Conservation (phyloP, 2,888 invertebrate species). For the Desoria tigrina region DNA sequence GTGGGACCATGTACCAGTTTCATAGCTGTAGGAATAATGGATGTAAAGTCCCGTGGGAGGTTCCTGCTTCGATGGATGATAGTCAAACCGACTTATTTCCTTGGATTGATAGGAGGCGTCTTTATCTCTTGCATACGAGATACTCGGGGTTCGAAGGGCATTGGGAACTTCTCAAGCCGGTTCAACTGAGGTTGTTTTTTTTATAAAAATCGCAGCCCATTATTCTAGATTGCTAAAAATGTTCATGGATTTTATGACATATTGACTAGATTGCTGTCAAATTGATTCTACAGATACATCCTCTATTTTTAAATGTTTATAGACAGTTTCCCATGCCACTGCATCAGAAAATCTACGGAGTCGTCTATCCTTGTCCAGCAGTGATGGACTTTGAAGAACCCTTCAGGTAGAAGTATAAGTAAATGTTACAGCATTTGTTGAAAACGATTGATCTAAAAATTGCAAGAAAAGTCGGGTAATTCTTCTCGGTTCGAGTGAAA, state of each 20-base stretch:
- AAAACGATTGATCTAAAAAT: too few relatives aligned
- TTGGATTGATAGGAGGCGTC: not conserved
- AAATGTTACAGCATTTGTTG: too few relatives aligned
- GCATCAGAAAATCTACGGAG: slow-evolving; percentile 18
- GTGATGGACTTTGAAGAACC: too few relatives aligned
- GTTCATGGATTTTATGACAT: too few relatives aligned
- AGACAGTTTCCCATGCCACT: slow-evolving; percentile 20
- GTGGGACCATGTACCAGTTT: slow-evolving; percentile 28
- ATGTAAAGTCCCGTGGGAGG: slow-evolving; percentile 26
- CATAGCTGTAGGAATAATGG: slow-evolving; percentile 39
- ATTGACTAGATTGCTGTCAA: too few relatives aligned
- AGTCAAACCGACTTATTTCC: not conserved
- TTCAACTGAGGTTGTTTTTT: slow-evolving; percentile 14
- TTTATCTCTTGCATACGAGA: slow-evolving; percentile 3
- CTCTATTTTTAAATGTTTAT: too few relatives aligned
- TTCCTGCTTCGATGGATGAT: slow-evolving; percentile 11
- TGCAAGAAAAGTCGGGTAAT: too few relatives aligned
- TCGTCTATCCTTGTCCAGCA: not conserved
- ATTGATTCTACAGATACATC: too few relatives aligned
- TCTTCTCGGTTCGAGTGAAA: too few relatives aligned
- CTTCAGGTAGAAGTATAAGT: too few relatives aligned
- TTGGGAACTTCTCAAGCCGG: slow-evolving; percentile 39
- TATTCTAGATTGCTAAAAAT: too few relatives aligned
- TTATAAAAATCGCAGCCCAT: too few relatives aligned
- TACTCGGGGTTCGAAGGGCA: slow-evolving; percentile 24